Base-by-base conservation (phyloP, 2,888 invertebrate genomes). In the Trachelus iudaicus region DNA sequence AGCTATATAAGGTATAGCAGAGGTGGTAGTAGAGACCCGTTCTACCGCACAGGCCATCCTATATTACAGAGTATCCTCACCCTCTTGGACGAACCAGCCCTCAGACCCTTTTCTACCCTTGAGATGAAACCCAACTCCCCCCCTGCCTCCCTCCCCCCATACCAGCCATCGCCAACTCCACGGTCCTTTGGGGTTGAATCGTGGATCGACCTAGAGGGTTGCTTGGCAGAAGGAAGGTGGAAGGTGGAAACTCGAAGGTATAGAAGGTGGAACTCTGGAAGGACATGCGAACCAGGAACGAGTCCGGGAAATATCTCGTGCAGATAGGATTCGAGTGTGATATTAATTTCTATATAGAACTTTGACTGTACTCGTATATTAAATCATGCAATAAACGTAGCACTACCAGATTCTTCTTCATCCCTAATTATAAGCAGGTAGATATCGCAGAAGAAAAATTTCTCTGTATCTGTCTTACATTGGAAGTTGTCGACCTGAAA, bases 61-160 rank as follows among this genome's bases (percentile, higher is more conserved):
- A 90, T 90, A 89, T 90, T 88, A 88, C 89, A 87, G 83, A 88
- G 89, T 87, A 56, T 56, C 56, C 87, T 88, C 88, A 85, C 85
- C 86, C 87, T 85, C 86, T 83, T 31, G 71, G 31, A 31, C 33
- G 34, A 31, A 4, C 71, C 71, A 31, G 31, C 34, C 71, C 79
- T 78, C 80, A 77, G 77, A 75, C 82, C 80, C 81, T 80, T 79
- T 81, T 80, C 80, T 83, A 82, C 87, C 89, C 87, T 87, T 89
- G 89, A 91, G 90, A 91, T 91, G 90, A 90, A 90, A 90, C 90
- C 87, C 89, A 89, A 91, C 56, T 75, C 78, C 77, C 79, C 75
- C 76, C 75, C 69, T 69, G n/a, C 79, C 79, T 79, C 79, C 76
- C 76, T 73, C 71, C 69, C 79, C 80, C 79, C 82, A 68, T 75